A percentile compares a stretch with the other conserved stretches of the same genome.
These are phyloP conservation scores for Astropecten irregularis DNA, from an alignment of 53 echinoderm and acorn worm genomes.

Conservation along the genomic window DNA sequence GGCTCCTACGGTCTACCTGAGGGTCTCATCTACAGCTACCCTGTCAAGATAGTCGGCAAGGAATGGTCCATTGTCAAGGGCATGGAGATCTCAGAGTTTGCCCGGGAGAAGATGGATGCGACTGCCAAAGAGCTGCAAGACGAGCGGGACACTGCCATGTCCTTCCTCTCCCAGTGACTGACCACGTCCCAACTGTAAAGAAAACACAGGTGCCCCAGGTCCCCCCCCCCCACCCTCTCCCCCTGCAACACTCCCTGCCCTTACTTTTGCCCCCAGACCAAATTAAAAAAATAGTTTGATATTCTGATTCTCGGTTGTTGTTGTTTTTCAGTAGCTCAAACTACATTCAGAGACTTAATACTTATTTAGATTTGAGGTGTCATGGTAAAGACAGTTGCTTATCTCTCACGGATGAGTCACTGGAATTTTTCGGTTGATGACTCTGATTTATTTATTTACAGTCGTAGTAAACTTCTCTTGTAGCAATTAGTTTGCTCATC, in stretches of 20 bases:
- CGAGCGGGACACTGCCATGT: conserved; percentile 74
- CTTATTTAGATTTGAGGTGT: no score
- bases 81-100: conserved; percentile 78
- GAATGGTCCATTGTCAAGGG: conserved; percentile 73
- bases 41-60: conserved; percentile 64
- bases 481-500: no score
- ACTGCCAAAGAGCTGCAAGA: conserved; percentile 86
- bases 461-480: no score
- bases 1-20: conserved; percentile 79
- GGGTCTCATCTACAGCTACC: conserved; percentile 89
- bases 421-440: no score
- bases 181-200: conserved; percentile 40
- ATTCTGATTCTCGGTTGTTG: no score
- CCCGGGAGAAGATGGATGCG: conserved; percentile 87
- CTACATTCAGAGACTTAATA: no score
- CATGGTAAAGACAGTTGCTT: no score
- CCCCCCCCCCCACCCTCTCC: neutral
- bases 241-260: no score
- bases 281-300: neutral
- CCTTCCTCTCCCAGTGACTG: conserved; percentile 67
- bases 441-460: no score
- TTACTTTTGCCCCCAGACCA: no score
- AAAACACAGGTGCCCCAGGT: neutral
- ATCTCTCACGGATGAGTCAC: no score
- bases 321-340: no score